Percentiles rank a stretch among this genome's conserved stretches.
phyloP scores from a whole-genome alignment of 2,888 invertebrate species.

The Rhagonycha lutea region DNA sequence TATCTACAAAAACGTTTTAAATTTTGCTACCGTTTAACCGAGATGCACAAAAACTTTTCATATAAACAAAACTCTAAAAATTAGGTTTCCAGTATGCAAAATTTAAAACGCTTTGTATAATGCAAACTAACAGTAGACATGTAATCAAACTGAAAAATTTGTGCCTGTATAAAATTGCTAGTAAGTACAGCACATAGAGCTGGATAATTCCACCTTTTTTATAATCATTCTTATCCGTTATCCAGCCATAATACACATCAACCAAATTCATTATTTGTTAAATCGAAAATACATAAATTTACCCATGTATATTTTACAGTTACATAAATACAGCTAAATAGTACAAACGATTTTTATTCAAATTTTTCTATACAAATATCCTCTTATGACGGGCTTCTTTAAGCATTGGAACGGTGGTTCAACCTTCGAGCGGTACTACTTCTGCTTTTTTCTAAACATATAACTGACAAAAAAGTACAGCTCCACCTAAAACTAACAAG shows the following conservation, averaged over 20 bases:
- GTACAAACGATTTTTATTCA: neutral
- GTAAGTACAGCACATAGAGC: conserved; percentile 1
- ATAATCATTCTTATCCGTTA: neutral
- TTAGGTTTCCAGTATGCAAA: neutral
- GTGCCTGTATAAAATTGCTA: conserved; percentile 23
- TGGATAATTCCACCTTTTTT: neutral
- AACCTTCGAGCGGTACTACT: too few species aligned
- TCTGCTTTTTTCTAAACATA: too few species aligned
- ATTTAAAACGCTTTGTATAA: neutral
- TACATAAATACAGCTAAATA: conserved; percentile 22
- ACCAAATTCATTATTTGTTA: conserved; percentile 15
- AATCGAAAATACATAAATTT: conserved; percentile 8
- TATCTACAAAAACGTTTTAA: neutral
- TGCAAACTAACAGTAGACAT: conserved; percentile 6
- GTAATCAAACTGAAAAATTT: conserved; percentile 24
- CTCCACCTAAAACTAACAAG: too few species aligned
- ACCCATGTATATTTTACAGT: conserved; percentile 26
- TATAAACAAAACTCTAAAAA: neutral
- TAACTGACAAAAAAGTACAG: too few species aligned
- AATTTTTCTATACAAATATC: neutral
- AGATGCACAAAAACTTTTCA: neutral
- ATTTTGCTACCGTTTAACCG: neutral
- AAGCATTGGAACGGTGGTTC: too few species aligned
- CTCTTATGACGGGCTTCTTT: too few species aligned
- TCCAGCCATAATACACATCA: neutral